Percentiles rank a stretch among this genome's conserved stretches.
Evolutionary conservation across 2,797 vertebrate genomes (phyloP).

Genomic region (Myiotriccus ornatus): DNA sequence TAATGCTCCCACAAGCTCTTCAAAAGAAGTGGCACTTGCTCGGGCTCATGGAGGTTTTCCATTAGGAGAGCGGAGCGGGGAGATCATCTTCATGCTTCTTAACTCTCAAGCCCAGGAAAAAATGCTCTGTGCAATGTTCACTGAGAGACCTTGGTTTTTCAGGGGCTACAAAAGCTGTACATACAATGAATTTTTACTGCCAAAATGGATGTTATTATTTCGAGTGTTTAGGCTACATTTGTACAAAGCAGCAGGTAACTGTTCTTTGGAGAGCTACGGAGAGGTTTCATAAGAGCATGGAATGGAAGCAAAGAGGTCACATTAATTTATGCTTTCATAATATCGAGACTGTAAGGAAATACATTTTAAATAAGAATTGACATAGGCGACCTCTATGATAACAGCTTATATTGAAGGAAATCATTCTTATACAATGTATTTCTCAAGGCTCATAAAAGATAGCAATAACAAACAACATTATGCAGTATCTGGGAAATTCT

Average conservation of each 20-base stretch:
- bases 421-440: slow-evolving; percentile 38
- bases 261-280: not conserved
- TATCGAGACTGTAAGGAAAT: slow-evolving; percentile 31
- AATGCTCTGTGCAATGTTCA: not conserved
- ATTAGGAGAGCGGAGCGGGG: not conserved
- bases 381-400: slow-evolving; percentile 53
- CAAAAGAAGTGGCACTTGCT: not conserved
- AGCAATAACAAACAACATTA: slow-evolving; percentile 59
- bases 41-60: not conserved
- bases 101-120: not conserved
- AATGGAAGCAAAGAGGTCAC: slow-evolving; percentile 30
- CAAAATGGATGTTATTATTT: slow-evolving; percentile 41
- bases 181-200: slow-evolving; percentile 38
- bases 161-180: not conserved
- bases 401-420: slow-evolving; percentile 56
- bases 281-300: slow-evolving; percentile 23
- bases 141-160: slow-evolving; percentile 39
- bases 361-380: slow-evolving; percentile 69
- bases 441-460: slow-evolving; percentile 58
- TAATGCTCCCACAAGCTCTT: not conserved
- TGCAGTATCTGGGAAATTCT: slow-evolving; percentile 60
- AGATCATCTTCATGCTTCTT: not conserved
- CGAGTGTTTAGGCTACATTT: slow-evolving; percentile 17
- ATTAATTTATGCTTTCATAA: slow-evolving; percentile 44
- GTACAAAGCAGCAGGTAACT: slow-evolving; percentile 22